Base-by-base conservation (phyloP, 2,888 invertebrate genomes). In the Conistra vaccinii region DNA sequence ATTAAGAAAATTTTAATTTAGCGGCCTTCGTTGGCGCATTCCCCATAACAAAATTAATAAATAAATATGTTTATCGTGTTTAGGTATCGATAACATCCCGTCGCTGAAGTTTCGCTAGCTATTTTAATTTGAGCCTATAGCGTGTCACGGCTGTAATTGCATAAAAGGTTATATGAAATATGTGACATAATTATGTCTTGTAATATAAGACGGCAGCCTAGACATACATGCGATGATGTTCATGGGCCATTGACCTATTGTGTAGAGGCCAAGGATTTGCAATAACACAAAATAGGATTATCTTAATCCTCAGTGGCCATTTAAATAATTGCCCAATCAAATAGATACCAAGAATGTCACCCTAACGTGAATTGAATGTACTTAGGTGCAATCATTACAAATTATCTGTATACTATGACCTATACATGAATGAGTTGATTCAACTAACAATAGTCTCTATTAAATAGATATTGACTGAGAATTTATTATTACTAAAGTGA, bases 381-480 rank as follows among this genome's bases (percentile, higher is more conserved):
- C 65, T 75, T 67, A 78, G 63, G 78, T 81, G 77, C 85, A 77
- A 83, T 77, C 75, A 84, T 74, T 76, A 85, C 76, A 71, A 73
- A 63, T 76, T 84, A 88, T 85, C 78, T 79, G 35, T 75, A 69
- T 58, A 76, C 63, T 80, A 78, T 69, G 85, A 88, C 85, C 85
- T 86, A 80, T 57, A 62, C 62, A 76, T 80, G 66, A 79, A 86
- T 78, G 74, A 86, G 81, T 84, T 76, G 78, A 76, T 76, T 85
- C 78, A 84, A 84, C 84, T 75, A 68, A 60, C 67, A 78, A 80
- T 67, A 35, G 66, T 61, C 26, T 63, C 58, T 62, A 78, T 78
- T 55, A 69, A 68, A 57, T 63, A 29, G 55, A 53, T 76, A 79
- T 71, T 63, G 39, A 32, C 67, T 70, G 69, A 65, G 72, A 73